These are phyloP conservation scores for Psittacula derbiana DNA, from an alignment of 2,797 vertebrate genomes.

Conservation along the genomic window DNA sequence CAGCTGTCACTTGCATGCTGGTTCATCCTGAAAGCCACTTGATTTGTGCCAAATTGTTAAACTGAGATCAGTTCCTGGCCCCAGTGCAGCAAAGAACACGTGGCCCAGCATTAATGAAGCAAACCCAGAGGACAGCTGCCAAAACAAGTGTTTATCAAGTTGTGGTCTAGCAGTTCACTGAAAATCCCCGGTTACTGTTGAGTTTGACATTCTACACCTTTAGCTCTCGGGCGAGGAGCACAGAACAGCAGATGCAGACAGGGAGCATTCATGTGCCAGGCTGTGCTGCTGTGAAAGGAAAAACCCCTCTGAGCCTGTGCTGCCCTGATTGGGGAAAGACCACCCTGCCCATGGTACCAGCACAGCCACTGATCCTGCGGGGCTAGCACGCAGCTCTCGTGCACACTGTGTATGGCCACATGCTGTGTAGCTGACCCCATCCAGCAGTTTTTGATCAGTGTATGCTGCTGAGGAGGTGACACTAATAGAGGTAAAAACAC, in stretches of 20 bases:
- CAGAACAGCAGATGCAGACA: no score
- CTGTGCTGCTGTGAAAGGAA: not conserved
- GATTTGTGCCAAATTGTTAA: not conserved
- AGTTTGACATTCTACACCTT: not conserved
- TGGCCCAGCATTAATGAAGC: not conserved
- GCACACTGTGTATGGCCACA: fast-evolving
- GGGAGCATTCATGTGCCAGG: not conserved
- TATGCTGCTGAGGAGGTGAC: not conserved
- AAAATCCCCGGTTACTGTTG: not conserved
- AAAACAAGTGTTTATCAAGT: not conserved
- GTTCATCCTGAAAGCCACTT: not conserved
- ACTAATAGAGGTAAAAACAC: not conserved
- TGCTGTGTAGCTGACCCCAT: not conserved
- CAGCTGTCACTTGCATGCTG: not conserved
- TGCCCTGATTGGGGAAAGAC: no score
- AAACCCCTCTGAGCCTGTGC: not conserved
- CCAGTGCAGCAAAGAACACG: fast-evolving
- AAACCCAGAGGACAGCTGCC: not conserved
- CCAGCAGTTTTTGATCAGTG: not conserved
- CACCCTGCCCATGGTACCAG: not conserved
- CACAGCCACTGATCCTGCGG: not conserved
- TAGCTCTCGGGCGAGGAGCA: not conserved
- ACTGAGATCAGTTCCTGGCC: not conserved
- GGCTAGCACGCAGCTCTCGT: not conserved
- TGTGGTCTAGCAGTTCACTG: not conserved